Evolutionary conservation across 2,888 invertebrate species (phyloP).

Genomic region (Fragum whitleyi): DNA sequence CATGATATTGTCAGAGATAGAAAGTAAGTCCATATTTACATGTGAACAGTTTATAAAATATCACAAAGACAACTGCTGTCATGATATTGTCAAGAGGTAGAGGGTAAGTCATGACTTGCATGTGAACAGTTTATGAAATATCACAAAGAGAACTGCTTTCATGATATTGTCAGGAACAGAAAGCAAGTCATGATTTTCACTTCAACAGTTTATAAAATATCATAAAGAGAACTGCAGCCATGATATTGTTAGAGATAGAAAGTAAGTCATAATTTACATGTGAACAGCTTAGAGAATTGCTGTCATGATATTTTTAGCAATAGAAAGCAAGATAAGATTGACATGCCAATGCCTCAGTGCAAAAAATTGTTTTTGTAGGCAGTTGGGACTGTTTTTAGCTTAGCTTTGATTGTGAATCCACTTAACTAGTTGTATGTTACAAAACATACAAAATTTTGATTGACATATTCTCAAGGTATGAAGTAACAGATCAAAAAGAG

Average conservation of each 20-base stretch:
- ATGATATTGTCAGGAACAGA: constrained; percentile 91
- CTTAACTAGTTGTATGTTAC: no score
- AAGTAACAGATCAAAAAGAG: no score
- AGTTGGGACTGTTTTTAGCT: no score
- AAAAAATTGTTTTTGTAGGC: no score
- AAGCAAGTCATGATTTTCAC: constrained; percentile 89
- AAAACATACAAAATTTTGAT: no score
- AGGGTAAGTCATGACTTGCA: constrained; percentile 89
- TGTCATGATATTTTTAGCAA: constrained; percentile 92
- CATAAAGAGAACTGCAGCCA: constrained; percentile 93
- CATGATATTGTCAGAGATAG: constrained; percentile 92
- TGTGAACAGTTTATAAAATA: constrained; percentile 95
- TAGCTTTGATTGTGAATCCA: no score
- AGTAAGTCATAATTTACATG: constrained; percentile 89
- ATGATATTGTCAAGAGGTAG: constrained; percentile 91
- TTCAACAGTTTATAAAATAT: constrained; percentile 95
- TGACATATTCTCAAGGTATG: no score
- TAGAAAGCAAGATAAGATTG: constrained; percentile 88
- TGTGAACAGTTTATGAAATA: constrained; percentile 96
- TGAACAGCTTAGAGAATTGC: constrained; percentile 95
- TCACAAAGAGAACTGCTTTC: constrained; percentile 92
- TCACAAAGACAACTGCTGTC: constrained; percentile 92
- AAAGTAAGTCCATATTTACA: constrained; percentile 89
- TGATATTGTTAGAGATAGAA: constrained; percentile 92
- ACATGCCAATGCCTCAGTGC: no score